Evolutionary conservation across 2,888 invertebrate species (phyloP).

Genomic region (Augochlorella aurata): DNA sequence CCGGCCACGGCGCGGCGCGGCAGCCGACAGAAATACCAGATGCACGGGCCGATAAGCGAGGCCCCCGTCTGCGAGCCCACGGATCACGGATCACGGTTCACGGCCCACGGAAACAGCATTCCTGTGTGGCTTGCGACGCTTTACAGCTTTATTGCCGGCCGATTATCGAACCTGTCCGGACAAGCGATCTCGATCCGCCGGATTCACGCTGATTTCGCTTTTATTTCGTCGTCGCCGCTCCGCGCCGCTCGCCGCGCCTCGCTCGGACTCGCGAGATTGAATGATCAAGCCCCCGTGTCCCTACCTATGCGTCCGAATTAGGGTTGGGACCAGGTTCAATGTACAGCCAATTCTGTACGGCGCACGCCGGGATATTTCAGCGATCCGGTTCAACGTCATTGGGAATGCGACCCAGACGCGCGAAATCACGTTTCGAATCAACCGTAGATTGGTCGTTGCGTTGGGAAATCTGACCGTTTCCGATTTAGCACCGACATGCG

Average conservation of each 20-base stretch:
- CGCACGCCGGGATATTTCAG: too few relatives aligned
- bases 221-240: conserved; percentile 13
- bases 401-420: too few relatives aligned
- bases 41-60: conserved; percentile 41
- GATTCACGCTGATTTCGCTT: conserved; percentile 43
- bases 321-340: conserved; percentile 7
- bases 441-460: too few relatives aligned
- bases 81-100: conserved; percentile 48
- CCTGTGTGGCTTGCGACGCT: conserved; percentile 39
- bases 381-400: too few relatives aligned
- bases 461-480: too few relatives aligned
- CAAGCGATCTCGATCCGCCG: conserved; percentile 25
- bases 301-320: conserved; percentile 29
- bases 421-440: too few relatives aligned
- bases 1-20: conserved; percentile 1
- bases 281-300: conserved; percentile 32
- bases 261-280: too few relatives aligned
- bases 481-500: too few relatives aligned
- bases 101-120: conserved; percentile 61
- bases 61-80: conserved; percentile 30
- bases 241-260: not conserved
- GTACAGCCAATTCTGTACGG: not conserved
- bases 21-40: conserved; percentile 47
- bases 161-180: conserved; percentile 46
- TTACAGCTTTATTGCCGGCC: conserved; percentile 49